Conservation (phyloP, 2,797 vertebrate genomes). For the Darevskia mixta region DNA sequence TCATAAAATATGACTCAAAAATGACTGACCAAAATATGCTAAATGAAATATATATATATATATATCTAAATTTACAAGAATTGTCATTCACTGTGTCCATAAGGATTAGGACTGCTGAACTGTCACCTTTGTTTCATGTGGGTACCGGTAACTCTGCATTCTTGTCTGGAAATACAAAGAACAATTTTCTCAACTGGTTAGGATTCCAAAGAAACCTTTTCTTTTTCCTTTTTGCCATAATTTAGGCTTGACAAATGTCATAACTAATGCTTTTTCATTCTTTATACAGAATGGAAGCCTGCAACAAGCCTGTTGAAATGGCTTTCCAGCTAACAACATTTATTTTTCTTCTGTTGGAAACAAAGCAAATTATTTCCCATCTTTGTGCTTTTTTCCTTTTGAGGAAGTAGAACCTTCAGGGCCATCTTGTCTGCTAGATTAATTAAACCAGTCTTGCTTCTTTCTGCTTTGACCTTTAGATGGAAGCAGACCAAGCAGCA, state of each 20-base stretch:
- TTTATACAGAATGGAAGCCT: not conserved
- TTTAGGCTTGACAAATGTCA: not conserved
- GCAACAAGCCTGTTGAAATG: not conserved
- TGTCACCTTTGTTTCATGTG: not conserved
- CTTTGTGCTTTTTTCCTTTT: not conserved
- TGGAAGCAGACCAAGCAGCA: slow-evolving; percentile 58
- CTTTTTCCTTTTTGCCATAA: not conserved
- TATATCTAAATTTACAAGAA: not conserved
- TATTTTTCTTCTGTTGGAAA: not conserved
- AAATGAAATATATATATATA: not conserved
- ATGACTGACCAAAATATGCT: not conserved
- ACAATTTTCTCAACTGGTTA: not conserved
- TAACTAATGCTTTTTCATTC: not conserved
- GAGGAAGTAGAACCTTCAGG: not conserved
- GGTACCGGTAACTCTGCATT: too few relatives aligned
- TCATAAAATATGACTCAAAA: not conserved
- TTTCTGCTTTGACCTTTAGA: slow-evolving; percentile 25
- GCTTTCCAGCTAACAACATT: not conserved
- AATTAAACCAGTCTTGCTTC: not conserved
- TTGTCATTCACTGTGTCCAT: not conserved
- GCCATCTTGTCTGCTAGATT: not conserved
- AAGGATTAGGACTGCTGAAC: not conserved
- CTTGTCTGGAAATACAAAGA: not conserved
- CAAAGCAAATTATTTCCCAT: not conserved
- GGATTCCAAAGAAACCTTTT: not conserved